Evolutionary conservation across 2,113 vertebrate genomes (phyloP).

Genomic region (Tor tambroides): DNA sequence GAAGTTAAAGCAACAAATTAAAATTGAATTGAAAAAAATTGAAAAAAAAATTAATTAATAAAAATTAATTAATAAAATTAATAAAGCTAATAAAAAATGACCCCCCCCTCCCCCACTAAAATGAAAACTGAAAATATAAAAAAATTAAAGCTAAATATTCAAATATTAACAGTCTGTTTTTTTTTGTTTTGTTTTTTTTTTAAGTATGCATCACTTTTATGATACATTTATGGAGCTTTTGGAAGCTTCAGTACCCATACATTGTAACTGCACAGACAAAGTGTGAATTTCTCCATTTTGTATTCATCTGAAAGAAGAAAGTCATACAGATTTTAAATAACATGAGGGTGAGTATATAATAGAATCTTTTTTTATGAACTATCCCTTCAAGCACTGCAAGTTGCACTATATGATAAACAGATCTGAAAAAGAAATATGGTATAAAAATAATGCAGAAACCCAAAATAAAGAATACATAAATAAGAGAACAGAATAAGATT

Average conservation of each 20-base stretch:
- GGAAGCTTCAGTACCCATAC: neutral
- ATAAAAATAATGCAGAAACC: slow-evolving; percentile 73
- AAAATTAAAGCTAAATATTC: neutral
- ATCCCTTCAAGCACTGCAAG: neutral
- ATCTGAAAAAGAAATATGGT: slow-evolving; percentile 70
- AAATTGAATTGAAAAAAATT: no score
- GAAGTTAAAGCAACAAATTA: neutral
- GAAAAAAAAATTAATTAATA: no score
- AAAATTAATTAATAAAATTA: no score
- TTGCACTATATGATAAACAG: neutral
- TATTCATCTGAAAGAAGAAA: neutral
- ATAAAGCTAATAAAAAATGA: no score
- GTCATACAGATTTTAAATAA: neutral
- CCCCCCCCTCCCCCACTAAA: no score
- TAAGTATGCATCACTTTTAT: neutral
- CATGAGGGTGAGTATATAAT: neutral
- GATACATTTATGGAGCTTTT: neutral
- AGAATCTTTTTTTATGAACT: neutral
- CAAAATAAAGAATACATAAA: slow-evolving; percentile 53
- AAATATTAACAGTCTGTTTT: no score
- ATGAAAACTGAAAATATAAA: neutral
- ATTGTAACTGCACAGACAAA: neutral
- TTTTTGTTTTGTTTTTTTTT: neutral
- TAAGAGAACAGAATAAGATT: neutral
- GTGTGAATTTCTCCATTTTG: neutral